phyloP scores from a whole-genome alignment of 2,113 vertebrate genomes.

The Embiotoca jacksoni region DNA sequence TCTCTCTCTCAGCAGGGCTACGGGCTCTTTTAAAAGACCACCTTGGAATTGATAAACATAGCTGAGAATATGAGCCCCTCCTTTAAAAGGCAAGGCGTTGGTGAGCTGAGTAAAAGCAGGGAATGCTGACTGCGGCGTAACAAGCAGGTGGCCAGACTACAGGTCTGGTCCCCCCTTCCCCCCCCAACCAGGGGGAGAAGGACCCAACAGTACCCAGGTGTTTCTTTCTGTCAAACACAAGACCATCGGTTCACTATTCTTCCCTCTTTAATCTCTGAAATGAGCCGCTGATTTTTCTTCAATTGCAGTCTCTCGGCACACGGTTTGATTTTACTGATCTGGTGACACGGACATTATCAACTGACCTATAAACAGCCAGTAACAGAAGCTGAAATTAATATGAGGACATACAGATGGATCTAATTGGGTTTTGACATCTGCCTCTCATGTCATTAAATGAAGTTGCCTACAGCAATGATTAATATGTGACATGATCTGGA shows the following conservation, averaged over 20 bases:
- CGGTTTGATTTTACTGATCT: slow-evolving; percentile 12
- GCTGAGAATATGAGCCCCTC: slow-evolving; percentile 82
- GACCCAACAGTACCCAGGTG: slow-evolving; percentile 9
- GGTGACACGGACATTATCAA: background rate
- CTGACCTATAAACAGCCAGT: background rate
- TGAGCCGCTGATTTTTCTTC: background rate
- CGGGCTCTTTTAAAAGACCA: slow-evolving; percentile 76
- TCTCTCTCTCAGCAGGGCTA: slow-evolving; percentile 34
- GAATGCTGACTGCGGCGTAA: slow-evolving; percentile 83
- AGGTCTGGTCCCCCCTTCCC: slow-evolving; percentile 14
- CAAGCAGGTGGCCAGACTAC: slow-evolving; percentile 37
- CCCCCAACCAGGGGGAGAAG: background rate
- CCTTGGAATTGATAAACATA: slow-evolving; percentile 84
- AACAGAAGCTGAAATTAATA: slow-evolving; percentile 13
- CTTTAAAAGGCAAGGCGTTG: slow-evolving; percentile 83
- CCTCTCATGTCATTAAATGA: background rate
- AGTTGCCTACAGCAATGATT: background rate
- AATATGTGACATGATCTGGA: background rate
- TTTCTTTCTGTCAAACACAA: slow-evolving; percentile 15
- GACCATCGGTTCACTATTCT: background rate
- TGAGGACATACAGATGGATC: background rate
- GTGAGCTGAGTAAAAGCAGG: slow-evolving; percentile 60
- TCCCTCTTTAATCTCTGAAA: slow-evolving; percentile 10
- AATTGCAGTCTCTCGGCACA: background rate
- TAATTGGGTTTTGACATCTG: background rate